A percentile compares a stretch with the other conserved stretches of the same genome.
Evolutionary conservation across 2,888 invertebrate species (phyloP).

Genomic region (Drosophila anceps): DNA sequence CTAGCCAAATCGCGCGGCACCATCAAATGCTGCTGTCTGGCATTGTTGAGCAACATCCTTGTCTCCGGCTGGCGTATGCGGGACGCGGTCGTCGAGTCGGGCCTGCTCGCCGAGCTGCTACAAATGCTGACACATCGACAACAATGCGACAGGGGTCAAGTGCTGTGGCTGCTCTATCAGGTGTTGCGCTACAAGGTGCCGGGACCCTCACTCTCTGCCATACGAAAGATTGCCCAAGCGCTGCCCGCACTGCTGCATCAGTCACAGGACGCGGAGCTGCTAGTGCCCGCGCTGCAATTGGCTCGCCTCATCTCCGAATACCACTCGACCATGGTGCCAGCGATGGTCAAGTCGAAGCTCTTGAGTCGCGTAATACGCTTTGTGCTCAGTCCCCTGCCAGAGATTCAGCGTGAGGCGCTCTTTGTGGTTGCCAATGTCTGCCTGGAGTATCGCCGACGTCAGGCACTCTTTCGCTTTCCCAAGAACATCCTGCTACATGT

Average conservation of each 20-base stretch:
- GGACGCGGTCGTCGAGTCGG: slow-evolving; percentile 49
- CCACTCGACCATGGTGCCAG: slow-evolving; percentile 41
- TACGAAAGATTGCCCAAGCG: slow-evolving; percentile 29
- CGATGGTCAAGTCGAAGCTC: slow-evolving; percentile 33
- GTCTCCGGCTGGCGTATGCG: slow-evolving; percentile 45
- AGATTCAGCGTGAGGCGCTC: slow-evolving; percentile 54
- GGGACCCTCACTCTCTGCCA: slow-evolving; percentile 27
- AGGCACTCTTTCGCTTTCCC: slow-evolving; percentile 29
- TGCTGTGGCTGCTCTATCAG: slow-evolving; percentile 55
- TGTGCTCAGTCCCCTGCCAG: slow-evolving; percentile 41
- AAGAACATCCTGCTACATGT: slow-evolving; percentile 40
- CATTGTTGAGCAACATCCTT: slow-evolving; percentile 55
- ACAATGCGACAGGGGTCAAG: slow-evolving; percentile 23
- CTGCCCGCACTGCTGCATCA: slow-evolving; percentile 18
- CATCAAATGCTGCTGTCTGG: slow-evolving; percentile 26
- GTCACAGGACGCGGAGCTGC: slow-evolving; percentile 35
- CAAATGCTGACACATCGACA: slow-evolving; percentile 15
- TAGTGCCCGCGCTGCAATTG: slow-evolving; percentile 39
- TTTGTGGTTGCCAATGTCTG: slow-evolving; percentile 48
- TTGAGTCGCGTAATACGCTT: slow-evolving; percentile 32
- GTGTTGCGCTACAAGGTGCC: slow-evolving; percentile 48
- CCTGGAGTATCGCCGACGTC: slow-evolving; percentile 27
- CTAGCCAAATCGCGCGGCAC: background rate
- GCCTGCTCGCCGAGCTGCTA: slow-evolving; percentile 38
- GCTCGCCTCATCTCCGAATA: slow-evolving; percentile 52